Base-by-base conservation (phyloP, 1,140 invertebrate genomes). In the Maniola jurtina region DNA sequence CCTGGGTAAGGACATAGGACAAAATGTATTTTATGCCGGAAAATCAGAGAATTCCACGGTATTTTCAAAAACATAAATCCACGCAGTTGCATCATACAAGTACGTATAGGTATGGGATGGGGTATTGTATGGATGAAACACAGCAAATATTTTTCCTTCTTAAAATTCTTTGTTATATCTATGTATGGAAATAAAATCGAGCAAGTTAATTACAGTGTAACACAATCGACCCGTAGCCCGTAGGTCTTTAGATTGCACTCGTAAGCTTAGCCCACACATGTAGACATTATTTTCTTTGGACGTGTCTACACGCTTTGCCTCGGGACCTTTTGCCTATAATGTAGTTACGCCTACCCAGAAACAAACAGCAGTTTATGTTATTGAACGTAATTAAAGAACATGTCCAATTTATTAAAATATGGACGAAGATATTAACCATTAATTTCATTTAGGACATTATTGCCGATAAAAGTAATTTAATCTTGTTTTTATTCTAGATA, bases 221-320 rank as follows among this genome's bases (percentile, higher is more conserved):
- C 42, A 45, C 42, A 11, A 45, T 45, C 42, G 42, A 5, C 42
- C 42, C 42, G 42, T 45, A n/a, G 42, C 42, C 42, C 42, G 42
- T 45, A 45, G 42, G 42, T 45, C 42, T 45, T 45, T 45, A 45
- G 42, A 45, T 45, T 13, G 42, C 13, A 45, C 42, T 16, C n/a
- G n/a, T 52, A 34, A 47, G 61, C 16, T 63, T 63, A 35, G 58
- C 36, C 64, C 64, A 66, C 64, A 66, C 64, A 61, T 55, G 64
- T 66, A 58, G 57, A 66, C 59, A 61, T 61, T 13, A 66, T 61
- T 66, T 66, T 66, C 64, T 55, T 64, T 40, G 35, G 34, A 55
- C 52, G 5, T 11, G 16, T 48, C 38, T 66, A 34, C 59, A 61
- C 13, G 57, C 59, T 16, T 61, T 61, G 64, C 64, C 64, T 59